Conservation (phyloP, 2,888 invertebrate genomes). For the Slavum lentiscoides region DNA sequence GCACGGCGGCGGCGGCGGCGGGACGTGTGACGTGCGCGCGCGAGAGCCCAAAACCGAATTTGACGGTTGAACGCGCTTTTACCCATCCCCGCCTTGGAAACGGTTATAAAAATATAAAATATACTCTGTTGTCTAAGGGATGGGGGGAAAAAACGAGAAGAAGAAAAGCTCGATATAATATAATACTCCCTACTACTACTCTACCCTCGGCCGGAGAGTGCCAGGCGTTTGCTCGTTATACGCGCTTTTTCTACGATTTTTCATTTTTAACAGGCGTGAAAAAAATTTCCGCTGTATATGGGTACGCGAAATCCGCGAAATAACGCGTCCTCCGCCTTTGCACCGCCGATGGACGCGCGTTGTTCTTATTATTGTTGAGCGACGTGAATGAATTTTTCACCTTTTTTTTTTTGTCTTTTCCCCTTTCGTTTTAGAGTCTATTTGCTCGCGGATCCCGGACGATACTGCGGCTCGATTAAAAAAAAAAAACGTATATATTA, state of each 20-base stretch:
- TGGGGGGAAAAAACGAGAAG: background rate
- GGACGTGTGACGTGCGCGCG: background rate
- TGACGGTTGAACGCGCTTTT: slow-evolving; percentile 48
- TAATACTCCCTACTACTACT: no score
- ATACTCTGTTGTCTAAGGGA: background rate
- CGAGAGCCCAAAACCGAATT: slow-evolving; percentile 39
- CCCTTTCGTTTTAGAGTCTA: background rate
- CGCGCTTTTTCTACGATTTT: slow-evolving; percentile 27
- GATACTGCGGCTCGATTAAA: no score
- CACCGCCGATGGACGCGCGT: slow-evolving; percentile 6
- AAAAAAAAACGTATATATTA: no score
- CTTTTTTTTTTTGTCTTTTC: background rate
- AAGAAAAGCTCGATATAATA: slow-evolving; percentile 19
- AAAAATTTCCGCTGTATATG: slow-evolving; percentile 1
- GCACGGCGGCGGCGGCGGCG: background rate
- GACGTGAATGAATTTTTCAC: slow-evolving; percentile 36
- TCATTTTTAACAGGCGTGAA: slow-evolving; percentile 52
- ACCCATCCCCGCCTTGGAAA: background rate
- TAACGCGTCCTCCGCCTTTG: background rate
- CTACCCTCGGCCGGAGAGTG: background rate
- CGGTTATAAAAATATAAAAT: background rate
- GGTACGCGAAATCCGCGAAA: slow-evolving; percentile 42
- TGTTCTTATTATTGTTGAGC: background rate
- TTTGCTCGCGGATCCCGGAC: no score
- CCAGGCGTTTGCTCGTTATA: no score